A percentile compares a stretch with the other conserved stretches of the same genome.
Evolutionary conservation across 2,888 invertebrate species (phyloP).

Genomic region (Teleiodes luculella): DNA sequence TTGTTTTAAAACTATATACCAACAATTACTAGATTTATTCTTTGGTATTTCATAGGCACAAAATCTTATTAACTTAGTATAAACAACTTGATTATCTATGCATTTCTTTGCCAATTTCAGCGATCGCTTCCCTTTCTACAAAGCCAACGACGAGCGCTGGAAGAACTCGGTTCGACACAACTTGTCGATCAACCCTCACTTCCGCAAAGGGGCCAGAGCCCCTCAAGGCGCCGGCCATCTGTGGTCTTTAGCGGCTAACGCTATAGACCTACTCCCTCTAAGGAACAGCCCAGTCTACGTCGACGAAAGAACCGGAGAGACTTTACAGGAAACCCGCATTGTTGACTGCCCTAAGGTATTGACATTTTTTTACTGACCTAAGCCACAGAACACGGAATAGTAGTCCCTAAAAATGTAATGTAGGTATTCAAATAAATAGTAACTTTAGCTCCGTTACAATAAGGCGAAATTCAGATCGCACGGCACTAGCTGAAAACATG

Average conservation of each 20-base stretch:
- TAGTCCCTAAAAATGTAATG: too few species aligned
- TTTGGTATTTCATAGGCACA: too few species aligned
- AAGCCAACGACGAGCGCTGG: slow-evolving; percentile 94
- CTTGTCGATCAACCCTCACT: slow-evolving; percentile 94
- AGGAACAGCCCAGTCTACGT: slow-evolving; percentile 41
- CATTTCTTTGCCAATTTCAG: slow-evolving; percentile 66
- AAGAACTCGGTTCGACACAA: slow-evolving; percentile 95
- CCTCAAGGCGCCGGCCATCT: slow-evolving; percentile 93
- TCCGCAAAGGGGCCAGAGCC: slow-evolving; percentile 90
- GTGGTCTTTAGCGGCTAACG: slow-evolving; percentile 88
- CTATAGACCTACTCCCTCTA: slow-evolving; percentile 63
- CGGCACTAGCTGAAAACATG: too few species aligned
- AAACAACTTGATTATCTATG: too few species aligned
- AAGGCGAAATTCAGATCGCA: too few species aligned
- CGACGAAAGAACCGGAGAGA: slow-evolving; percentile 39
- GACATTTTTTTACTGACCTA: neutral
- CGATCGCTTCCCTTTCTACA: slow-evolving; percentile 92
- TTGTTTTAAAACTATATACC: too few species aligned
- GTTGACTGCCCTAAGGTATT: slow-evolving; percentile 64
- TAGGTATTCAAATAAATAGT: too few species aligned
- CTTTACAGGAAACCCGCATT: slow-evolving; percentile 41
- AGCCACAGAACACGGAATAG: too few species aligned
- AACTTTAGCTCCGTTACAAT: too few species aligned
- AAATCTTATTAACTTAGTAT: too few species aligned
- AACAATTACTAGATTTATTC: too few species aligned